A percentile compares a stretch with the other conserved stretches of the same genome.
Conservation (phyloP, 2,797 vertebrate species). For the Somateria mollissima region DNA sequence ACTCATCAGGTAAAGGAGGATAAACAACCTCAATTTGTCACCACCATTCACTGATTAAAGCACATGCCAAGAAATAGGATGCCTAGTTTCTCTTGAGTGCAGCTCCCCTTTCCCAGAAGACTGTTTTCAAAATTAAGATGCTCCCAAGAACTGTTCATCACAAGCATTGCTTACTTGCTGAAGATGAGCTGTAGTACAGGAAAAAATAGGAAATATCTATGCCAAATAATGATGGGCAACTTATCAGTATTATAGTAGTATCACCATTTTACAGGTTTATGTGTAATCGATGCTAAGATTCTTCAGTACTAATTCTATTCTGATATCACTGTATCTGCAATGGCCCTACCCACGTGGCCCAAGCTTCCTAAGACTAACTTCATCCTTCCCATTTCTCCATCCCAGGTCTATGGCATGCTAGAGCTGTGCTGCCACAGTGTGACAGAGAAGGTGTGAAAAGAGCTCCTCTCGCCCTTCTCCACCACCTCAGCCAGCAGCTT, state of each 20-base stretch:
- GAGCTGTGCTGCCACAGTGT: not conserved
- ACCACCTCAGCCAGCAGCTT: not conserved
- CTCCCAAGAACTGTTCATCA: not conserved
- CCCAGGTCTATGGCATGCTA: not conserved
- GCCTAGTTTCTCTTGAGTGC: not conserved
- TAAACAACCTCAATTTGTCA: not conserved
- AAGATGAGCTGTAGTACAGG: not conserved
- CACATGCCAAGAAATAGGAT: not conserved
- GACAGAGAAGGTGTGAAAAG: not conserved
- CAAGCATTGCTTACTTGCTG: rapidly evolving
- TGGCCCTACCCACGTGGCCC: not conserved
- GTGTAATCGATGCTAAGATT: not conserved
- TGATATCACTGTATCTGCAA: not conserved
- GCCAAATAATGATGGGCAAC: not conserved
- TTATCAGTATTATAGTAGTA: not conserved
- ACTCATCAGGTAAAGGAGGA: not conserved
- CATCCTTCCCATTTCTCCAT: not conserved
- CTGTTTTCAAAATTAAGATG: not conserved
- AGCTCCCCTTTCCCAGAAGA: not conserved
- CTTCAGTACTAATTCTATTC: not conserved
- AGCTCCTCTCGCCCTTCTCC: not conserved
- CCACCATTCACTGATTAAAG: not conserved
- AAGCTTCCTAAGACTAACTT: not conserved
- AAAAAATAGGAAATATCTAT: not conserved
- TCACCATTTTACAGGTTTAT: not conserved